These are phyloP conservation scores for Columba janthina DNA, from an alignment of 2,113 vertebrate genomes.

Conservation along the genomic window DNA sequence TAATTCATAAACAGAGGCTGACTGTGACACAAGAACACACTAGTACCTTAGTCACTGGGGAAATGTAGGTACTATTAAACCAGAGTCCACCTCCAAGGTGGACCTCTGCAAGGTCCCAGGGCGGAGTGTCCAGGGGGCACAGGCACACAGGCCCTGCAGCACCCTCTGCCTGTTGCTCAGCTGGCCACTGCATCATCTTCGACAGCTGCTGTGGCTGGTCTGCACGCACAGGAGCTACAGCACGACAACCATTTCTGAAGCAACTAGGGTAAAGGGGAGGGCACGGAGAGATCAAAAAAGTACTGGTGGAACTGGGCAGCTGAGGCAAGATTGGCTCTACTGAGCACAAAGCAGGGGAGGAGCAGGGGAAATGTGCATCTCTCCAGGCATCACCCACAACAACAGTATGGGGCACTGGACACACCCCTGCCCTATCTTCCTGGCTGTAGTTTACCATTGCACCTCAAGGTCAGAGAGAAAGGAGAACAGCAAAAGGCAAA, in stretches of 20 bases:
- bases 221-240: neutral
- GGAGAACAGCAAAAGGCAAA: neutral
- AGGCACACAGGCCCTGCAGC: neutral
- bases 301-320: neutral
- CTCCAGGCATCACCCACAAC: neutral
- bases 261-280: neutral
- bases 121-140: neutral
- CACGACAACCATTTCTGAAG: neutral
- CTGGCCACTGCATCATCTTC: neutral
- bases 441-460: neutral
- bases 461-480: conserved; percentile 69
- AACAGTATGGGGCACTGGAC: neutral
- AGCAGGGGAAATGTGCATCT: neutral
- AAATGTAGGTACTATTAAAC: neutral
- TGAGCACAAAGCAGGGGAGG: neutral
- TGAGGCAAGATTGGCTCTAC: neutral
- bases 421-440: neutral
- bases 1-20: neutral
- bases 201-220: neutral
- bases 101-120: neutral
- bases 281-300: neutral
- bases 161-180: conserved; percentile 17
- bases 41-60: neutral
- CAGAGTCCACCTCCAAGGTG: neutral
- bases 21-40: neutral